Evolutionary conservation across 2,797 vertebrate species (phyloP), one percentile per base, ranked within the genome.

Genomic region (Lindbergichthys nudifrons): DNA sequence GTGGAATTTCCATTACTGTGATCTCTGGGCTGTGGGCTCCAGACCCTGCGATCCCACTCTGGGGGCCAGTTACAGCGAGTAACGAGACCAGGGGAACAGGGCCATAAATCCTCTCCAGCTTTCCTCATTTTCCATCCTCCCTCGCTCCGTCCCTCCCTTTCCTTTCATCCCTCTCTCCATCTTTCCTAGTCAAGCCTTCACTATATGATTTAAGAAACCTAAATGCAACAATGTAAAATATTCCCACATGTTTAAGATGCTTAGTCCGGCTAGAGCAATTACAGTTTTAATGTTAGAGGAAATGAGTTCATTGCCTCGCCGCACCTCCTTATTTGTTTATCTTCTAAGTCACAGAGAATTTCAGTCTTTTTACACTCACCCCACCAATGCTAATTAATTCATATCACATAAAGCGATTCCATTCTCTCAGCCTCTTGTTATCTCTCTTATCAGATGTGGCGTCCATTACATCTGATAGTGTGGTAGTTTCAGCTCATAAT

Each of bases 21-120:
- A 89, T 87, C 86, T 87, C 74, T 30, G 84, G 88, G 75, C 75
- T 84, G 73, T 52, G 75, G 73, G 80, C 89, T 90, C 73, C 81
- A 75, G 92, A 86, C 87, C 90, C 77, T 54, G 77, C 82, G 79
- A 89, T 91, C 85, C 85, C 74, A 90, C 93, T 93, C 92, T 87
- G 86, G 93, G 92, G 94, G 87, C 92, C 92, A 86, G 93, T 95
- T 93, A 93, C 88, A 91, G 92, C 89, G 77, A 92, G 92, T 93
- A 94, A 93, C 91, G 88, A 92, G 93, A 90, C 87, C 91, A 76
- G 69, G 86, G 89, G 89, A 93, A 89, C 90, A 92, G 83, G 78
- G 75, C 80, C 92, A 90, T 95, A 93, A 94, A 94, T 94, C 92
- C 89, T 93, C 79, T 80, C 69, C 87, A 76, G 67, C 81, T 84